Evolutionary conservation across 2,113 vertebrate species (phyloP), one percentile per base, ranked within the genome.

Genomic region (Mugil cephalus): DNA sequence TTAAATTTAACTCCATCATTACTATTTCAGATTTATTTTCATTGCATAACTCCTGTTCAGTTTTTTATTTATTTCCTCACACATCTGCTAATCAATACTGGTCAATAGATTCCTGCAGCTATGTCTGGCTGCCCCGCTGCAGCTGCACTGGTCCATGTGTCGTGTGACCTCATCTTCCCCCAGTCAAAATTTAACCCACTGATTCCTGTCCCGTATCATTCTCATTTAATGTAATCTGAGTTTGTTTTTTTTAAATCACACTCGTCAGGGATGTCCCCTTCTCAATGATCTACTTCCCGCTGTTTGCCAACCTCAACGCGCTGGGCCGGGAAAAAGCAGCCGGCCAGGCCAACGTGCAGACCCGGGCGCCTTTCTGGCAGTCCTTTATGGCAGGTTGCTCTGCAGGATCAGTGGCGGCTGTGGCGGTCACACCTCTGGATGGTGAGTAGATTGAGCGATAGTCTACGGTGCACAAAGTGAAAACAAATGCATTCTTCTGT

Each of bases 231-330:
- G 19, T 48, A 10, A 66, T 7, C 1, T 64, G 14, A n/a, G n/a
- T n/a, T n/a, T n/a, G n/a, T n/a, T n/a, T n/a, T 47, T n/a, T 7
- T 48, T 15, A 63, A 52, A 58, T 18, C 2, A 8, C 64, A 4
- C 42, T 61, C 80, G 70, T 56, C 82, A 96, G 93, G 77, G 94
- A 95, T 36, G 93, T 95, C 1, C 91, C 93, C 4, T 96, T 95
- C 91, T 96, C 95, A 24, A 72, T 95, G 92, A 95, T 96, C 89
- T 95, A 95, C 85, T 97, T 97, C 88, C 95, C 94, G 0, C 85
- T 95, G 50, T 96, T 96, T 56, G 95, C 95, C 84, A 94, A 94
- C 79, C 90, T 92, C 14, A 97, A 96, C 56, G 75, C 88, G 0
- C 79, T 95, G 9, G 95, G 94, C 14, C 80, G 90, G 58, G 46